Evolutionary conservation across 2,888 invertebrate species (phyloP).

Genomic region (Nephrotoma guestfalica): DNA sequence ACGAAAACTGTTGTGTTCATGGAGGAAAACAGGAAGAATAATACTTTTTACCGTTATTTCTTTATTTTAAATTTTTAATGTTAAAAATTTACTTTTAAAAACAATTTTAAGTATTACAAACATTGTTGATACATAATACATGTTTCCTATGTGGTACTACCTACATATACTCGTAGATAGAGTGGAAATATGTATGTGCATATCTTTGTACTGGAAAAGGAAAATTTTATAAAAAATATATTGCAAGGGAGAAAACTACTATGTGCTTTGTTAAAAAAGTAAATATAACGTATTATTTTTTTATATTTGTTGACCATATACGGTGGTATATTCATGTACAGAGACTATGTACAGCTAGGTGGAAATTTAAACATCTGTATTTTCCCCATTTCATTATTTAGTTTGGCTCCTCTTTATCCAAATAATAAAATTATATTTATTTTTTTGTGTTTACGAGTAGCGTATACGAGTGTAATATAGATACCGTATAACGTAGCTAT

Average conservation of each 20-base stretch:
- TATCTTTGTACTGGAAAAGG: background rate
- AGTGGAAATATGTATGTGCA: background rate
- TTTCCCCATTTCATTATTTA: background rate
- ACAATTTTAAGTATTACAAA: background rate
- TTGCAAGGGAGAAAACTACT: background rate
- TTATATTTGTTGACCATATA: background rate
- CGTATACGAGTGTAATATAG: background rate
- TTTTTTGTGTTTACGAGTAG: background rate
- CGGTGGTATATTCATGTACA: background rate
- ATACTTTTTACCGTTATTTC: background rate
- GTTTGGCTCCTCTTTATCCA: background rate
- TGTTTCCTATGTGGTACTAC: background rate
- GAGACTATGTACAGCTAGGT: background rate
- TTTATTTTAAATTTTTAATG: background rate
- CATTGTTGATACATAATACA: background rate
- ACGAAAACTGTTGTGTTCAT: background rate
- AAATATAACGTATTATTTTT: background rate
- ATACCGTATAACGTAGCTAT: background rate
- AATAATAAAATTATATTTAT: background rate
- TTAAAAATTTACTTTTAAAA: background rate
- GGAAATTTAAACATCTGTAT: background rate
- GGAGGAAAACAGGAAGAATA: background rate
- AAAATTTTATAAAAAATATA: background rate
- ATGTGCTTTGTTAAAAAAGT: background rate
- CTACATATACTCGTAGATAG: background rate